These are phyloP conservation scores for Progne subis DNA, from an alignment of 2,113 vertebrate genomes.

Conservation along the genomic window DNA sequence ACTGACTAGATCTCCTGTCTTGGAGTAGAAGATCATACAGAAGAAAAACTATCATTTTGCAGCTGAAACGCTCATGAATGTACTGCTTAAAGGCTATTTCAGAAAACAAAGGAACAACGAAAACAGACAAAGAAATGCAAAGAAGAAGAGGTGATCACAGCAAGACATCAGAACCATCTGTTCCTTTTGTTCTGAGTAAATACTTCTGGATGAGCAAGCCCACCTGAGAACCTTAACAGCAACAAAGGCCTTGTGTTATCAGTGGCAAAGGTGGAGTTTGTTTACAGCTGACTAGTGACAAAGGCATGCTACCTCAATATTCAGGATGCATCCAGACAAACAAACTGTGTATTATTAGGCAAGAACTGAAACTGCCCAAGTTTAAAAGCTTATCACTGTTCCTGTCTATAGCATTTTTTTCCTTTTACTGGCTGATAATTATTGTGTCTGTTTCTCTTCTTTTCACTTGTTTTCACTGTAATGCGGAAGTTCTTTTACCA, in stretches of 20 bases:
- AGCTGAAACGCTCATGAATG: not conserved
- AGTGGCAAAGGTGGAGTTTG: not conserved
- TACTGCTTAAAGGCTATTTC: not conserved
- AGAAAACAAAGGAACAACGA: not conserved
- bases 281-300: not conserved
- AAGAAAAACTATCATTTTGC: not conserved
- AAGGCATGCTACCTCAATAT: not conserved
- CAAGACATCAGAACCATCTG: not conserved
- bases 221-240: not conserved
- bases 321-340: not conserved
- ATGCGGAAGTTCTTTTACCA: not conserved
- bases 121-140: not conserved
- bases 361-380: not conserved
- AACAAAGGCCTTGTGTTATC: not conserved
- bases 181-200: not conserved
- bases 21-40: not conserved
- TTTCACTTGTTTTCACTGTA: not conserved
- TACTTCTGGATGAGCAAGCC: not conserved
- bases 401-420: not conserved
- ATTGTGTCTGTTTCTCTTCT: not conserved
- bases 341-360: not conserved
- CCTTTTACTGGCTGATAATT: not conserved
- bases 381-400: not conserved
- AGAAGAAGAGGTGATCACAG: not conserved
- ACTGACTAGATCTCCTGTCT: not conserved